Percentiles rank a stretch among this genome's conserved stretches.
Conservation (phyloP, 64 coral and sea anemone species). For the Montipora sp. region DNA sequence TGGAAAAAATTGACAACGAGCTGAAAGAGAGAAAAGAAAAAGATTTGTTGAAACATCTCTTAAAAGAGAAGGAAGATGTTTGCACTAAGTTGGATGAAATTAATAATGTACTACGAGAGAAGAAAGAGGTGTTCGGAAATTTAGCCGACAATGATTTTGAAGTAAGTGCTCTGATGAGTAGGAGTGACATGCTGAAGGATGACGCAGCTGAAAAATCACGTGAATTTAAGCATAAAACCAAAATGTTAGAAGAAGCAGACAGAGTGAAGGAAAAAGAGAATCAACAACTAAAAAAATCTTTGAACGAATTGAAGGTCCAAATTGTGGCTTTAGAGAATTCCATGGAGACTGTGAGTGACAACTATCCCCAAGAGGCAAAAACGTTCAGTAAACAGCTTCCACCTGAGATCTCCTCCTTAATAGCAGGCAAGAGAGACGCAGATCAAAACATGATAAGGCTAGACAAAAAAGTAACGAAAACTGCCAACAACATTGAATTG, state of each 20-base stretch:
- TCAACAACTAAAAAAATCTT: not conserved
- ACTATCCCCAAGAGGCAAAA: not conserved
- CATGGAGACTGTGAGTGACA: not conserved
- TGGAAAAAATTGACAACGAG: conserved; percentile 42
- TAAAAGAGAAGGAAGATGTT: conserved; percentile 63
- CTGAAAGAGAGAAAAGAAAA: conserved; percentile 33
- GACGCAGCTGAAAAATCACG: conserved; percentile 46
- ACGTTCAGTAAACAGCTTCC: not conserved
- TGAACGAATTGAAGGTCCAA: conserved; percentile 1
- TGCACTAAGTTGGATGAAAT: conserved; percentile 65
- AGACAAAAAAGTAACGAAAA: conserved; percentile 6
- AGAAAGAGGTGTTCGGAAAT: conserved; percentile 13
- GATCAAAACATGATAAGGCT: not conserved
- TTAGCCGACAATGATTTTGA: not conserved
- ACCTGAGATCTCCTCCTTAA: not conserved
- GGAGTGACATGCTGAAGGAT: conserved; percentile 38
- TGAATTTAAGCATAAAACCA: conserved; percentile 49
- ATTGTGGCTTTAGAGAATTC: not conserved
- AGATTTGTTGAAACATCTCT: conserved; percentile 21
- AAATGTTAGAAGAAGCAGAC: conserved; percentile 42
- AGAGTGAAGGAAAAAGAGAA: conserved; percentile 28
- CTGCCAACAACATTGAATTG: conserved; percentile 33
- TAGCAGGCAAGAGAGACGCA: not conserved
- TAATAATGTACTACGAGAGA: conserved; percentile 41
- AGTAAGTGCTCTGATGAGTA: conserved; percentile 21